These are phyloP conservation scores for Craseonycteris thonglongyai DNA, from an alignment of 2,113 vertebrate genomes.

Conservation along the genomic window DNA sequence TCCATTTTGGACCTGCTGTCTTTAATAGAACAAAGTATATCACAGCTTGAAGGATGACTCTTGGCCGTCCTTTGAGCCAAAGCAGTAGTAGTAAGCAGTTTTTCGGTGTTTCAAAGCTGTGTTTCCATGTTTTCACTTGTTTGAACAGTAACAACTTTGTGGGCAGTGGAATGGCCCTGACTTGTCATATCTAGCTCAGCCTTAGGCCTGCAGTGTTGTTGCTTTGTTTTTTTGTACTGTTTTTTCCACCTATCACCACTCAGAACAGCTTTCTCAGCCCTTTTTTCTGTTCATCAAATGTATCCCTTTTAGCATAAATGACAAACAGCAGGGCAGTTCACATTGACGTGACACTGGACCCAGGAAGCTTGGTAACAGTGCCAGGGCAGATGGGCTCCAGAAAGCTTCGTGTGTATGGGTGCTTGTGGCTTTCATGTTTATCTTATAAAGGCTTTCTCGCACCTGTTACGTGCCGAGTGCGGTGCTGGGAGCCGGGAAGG, in stretches of 20 bases:
- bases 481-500: not conserved
- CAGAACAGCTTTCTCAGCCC: not conserved
- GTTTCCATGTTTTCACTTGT: not conserved
- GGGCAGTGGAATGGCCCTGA: not conserved
- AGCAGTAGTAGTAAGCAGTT: not conserved
- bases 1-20: not conserved
- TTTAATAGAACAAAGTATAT: not conserved
- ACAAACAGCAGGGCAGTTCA: not conserved
- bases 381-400: not conserved
- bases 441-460: not conserved
- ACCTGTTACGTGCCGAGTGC: not conserved
- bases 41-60: not conserved
- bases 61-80: not conserved
- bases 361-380: not conserved
- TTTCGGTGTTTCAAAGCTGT: not conserved
- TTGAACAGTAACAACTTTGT: not conserved
- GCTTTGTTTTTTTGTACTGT: not conserved
- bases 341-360: not conserved
- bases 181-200: not conserved
- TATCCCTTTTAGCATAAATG: not conserved
- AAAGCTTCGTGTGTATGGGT: not conserved
- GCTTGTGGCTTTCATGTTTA: not conserved
- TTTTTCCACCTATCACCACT: not conserved
- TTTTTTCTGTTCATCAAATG: not conserved
- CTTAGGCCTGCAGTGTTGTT: not conserved